A percentile compares a stretch with the other conserved stretches of the same genome.
Evolutionary conservation across 2,797 vertebrate species (phyloP).

Genomic region (Podarcis siculus): DNA sequence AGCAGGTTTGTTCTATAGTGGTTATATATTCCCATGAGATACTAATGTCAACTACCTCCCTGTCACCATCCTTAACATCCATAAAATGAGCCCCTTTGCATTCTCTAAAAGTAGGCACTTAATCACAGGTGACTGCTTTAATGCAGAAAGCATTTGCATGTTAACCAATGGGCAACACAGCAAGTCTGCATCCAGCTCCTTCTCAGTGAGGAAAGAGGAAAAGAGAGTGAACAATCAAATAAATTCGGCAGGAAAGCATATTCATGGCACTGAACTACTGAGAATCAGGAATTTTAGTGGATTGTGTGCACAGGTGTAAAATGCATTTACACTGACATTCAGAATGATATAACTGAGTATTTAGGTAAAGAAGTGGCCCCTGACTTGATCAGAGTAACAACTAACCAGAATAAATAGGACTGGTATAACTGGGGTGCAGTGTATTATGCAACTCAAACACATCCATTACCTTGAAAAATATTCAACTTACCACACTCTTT

Average conservation of each 20-base stretch:
- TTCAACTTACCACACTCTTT: background rate
- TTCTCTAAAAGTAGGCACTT: background rate
- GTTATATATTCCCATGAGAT: constrained; percentile 15
- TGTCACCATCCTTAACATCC: background rate
- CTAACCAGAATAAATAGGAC: background rate
- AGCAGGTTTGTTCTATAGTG: constrained; percentile 60
- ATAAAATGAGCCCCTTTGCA: background rate
- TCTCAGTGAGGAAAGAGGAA: background rate
- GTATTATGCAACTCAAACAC: background rate
- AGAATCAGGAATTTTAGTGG: background rate
- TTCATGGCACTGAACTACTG: background rate
- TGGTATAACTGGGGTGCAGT: background rate
- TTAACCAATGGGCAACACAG: constrained; percentile 10
- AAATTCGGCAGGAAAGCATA: background rate
- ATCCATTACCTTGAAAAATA: background rate
- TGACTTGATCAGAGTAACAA: background rate
- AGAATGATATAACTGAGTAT: background rate
- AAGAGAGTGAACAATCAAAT: background rate
- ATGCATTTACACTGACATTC: background rate
- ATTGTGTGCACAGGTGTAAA: background rate
- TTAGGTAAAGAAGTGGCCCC: background rate
- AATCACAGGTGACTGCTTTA: constrained; percentile 14
- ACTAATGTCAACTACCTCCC: background rate
- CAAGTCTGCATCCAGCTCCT: background rate
- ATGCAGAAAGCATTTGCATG: background rate